Conservation (phyloP, 2,888 invertebrate species). For the Eupithecia dodoneata region DNA sequence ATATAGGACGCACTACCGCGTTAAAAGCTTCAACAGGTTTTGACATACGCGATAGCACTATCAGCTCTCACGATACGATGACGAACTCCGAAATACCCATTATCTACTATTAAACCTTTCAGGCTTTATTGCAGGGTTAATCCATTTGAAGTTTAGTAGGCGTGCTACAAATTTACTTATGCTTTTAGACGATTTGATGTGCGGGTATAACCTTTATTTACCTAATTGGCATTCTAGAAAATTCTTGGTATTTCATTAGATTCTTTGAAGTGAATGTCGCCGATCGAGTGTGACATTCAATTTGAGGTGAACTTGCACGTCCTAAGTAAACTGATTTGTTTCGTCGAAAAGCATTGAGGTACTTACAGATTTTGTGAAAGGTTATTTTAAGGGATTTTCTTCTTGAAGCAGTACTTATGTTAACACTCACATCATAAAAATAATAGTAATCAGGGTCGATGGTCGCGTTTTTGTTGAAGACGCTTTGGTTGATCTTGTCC, state of each 20-base stretch:
- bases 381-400: neutral
- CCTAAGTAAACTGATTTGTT: conserved; percentile 15
- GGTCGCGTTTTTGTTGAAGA: conserved; percentile 45
- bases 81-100: conserved; percentile 63
- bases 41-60: conserved; percentile 55
- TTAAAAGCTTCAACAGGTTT: conserved; percentile 52
- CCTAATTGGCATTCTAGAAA: conserved; percentile 17
- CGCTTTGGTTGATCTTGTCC: conserved; percentile 51
- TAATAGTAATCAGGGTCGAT: conserved; percentile 62
- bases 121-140: conserved; percentile 59
- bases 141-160: conserved; percentile 60
- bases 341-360: neutral
- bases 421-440: conserved; percentile 70
- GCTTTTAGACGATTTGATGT: conserved; percentile 33
- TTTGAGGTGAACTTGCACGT: conserved; percentile 12
- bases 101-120: conserved; percentile 70
- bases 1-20: conserved; percentile 37
- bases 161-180: conserved; percentile 46
- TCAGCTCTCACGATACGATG: conserved; percentile 57
- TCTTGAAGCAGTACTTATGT: neutral
- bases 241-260: conserved; percentile 13
- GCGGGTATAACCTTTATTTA: conserved; percentile 28
- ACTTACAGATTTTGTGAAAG: neutral
- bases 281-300: conserved; percentile 7
- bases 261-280: conserved; percentile 29